Evolutionary conservation across 1,140 invertebrate genomes (phyloP), one percentile per base, ranked within the genome.

Genomic region (Elysia chlorotica): DNA sequence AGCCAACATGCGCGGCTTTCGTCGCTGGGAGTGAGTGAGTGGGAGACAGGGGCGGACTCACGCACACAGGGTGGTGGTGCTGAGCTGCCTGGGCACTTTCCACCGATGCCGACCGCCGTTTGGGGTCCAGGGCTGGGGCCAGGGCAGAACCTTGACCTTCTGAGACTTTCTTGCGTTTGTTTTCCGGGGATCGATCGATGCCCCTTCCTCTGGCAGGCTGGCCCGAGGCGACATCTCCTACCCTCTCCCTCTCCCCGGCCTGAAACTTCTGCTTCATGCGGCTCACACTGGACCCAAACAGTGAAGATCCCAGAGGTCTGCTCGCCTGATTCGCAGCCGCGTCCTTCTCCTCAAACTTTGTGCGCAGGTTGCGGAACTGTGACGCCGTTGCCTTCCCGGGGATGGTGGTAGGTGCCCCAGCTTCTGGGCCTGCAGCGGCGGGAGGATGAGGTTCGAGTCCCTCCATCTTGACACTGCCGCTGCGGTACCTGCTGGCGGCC

Each of bases 241-340:
- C 66, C 21, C 54, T 73, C 33, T 62, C 67, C 2, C 59, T 74
- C 14, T 54, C 33, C 3, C 38, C 70, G 25, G 54, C 48, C 53
- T 82, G 79, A 59, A 82, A 83, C 74, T 77, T 80, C 53, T 81
- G 77, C 68, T 81, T 83, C 28, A 83, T 78, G 57, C 77, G 76
- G 62, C 77, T 81, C 1, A 83, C 82, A 56, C 78, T 81, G 35
- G 76, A 76, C 0, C 82, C 78, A 70, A 76, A 79, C 19, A 67
- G 53, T 1, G 38, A 48, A 37, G 33, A 33, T 2, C n/a, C 19
- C 1, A 30, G n/a, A n/a, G 41, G 28, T 36, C 65, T 41, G 3
- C 41, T 25, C 28, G 57, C 38, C 5, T 17, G 33, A 41, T 14
- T 37, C 28, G n/a, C 31, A 23, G 61, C 70, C 30, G 31, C 41